Base-by-base conservation (phyloP, 2,888 invertebrate species). In the Villa cingulata region DNA sequence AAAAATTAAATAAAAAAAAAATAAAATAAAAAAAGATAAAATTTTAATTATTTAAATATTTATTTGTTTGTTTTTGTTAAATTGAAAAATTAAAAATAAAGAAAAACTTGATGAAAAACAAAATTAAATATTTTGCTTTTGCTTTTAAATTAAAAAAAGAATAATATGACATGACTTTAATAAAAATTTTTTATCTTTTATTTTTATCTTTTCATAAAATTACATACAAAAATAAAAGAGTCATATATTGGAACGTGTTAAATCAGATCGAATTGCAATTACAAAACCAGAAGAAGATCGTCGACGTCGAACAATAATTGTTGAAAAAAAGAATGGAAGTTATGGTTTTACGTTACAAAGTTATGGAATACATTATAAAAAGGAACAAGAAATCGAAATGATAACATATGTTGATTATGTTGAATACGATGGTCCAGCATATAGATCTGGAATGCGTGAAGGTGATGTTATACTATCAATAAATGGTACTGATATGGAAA, bases 351-450 rank as follows among this genome's bases (percentile, higher is more conserved):
- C 95, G 0, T 73, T 96, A 37, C 95, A 96, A 78, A 95, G 94
- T 59, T 96, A 96, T 65, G 95, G 95, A 34, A 94, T 96, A 51
- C 92, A 94, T 64, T 92, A 95, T 67, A 90, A 90, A 64, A 83
- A 85, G 71, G 91, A 89, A 59, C 85, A 88, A 64, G 91, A 92
- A 66, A 86, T 94, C 50, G 95, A 97, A 69, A 86, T 94, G 74
- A 89, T 96, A 49, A 96, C 95, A 0, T 97, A 96, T 64, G 94
- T 96, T 41, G 96, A 97, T 64, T 92, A 91, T 65, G 92, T 96
- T 48, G 94, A 92, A 58, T 80, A 83, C 51, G 88, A 89, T 55
- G 94, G 95, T 0, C 86, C 95, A 0, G 95, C 96, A 0, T 88
- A 86, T 59, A 77, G 81, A 52, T 87, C 95, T 0, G 96, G 96